A percentile compares a stretch with the other conserved stretches of the same genome.
Conservation (phyloP, 2,888 invertebrate genomes). For the Diloba caeruleocephala region DNA sequence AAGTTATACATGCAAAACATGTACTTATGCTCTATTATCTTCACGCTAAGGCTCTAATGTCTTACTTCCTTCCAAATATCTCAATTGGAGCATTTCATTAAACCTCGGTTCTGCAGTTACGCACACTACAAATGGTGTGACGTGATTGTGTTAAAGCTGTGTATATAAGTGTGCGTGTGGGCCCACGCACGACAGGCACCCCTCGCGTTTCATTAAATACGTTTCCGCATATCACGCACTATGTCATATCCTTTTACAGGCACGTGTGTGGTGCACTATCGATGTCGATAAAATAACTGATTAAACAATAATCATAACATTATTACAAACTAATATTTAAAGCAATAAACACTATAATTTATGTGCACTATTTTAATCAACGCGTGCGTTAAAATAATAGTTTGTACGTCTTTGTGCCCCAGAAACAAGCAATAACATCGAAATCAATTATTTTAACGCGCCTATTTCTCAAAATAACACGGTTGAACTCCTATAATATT, state of each 20-base stretch:
- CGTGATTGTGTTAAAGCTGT: slow-evolving; percentile 33
- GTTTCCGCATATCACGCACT: slow-evolving; percentile 89
- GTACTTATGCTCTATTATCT: slow-evolving; percentile 40
- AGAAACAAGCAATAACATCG: slow-evolving; percentile 25
- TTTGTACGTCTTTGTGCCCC: slow-evolving; percentile 25
- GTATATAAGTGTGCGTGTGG: slow-evolving; percentile 56
- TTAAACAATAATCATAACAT: slow-evolving; percentile 18
- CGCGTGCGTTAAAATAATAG: slow-evolving; percentile 26
- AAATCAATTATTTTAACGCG: slow-evolving; percentile 31
- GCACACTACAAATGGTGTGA: slow-evolving; percentile 43
- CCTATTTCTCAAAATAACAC: slow-evolving; percentile 1
- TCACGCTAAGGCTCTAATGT: slow-evolving; percentile 50
- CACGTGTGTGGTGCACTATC: slow-evolving; percentile 52
- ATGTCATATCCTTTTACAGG: slow-evolving; percentile 86
- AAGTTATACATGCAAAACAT: slow-evolving; percentile 39
- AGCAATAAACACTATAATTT: slow-evolving; percentile 27
- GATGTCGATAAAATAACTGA: slow-evolving; percentile 59
- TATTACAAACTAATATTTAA: slow-evolving; percentile 11
- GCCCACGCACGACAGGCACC: slow-evolving; percentile 76
- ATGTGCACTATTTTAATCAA: slow-evolving; percentile 19
- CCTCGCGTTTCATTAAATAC: slow-evolving; percentile 88
- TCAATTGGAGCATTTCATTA: slow-evolving; percentile 50
- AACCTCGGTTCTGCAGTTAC: slow-evolving; percentile 56
- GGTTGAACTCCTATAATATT: neutral
- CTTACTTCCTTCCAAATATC: slow-evolving; percentile 52